Conservation (phyloP, 2,888 invertebrate species). For the Andrena bucephala region DNA sequence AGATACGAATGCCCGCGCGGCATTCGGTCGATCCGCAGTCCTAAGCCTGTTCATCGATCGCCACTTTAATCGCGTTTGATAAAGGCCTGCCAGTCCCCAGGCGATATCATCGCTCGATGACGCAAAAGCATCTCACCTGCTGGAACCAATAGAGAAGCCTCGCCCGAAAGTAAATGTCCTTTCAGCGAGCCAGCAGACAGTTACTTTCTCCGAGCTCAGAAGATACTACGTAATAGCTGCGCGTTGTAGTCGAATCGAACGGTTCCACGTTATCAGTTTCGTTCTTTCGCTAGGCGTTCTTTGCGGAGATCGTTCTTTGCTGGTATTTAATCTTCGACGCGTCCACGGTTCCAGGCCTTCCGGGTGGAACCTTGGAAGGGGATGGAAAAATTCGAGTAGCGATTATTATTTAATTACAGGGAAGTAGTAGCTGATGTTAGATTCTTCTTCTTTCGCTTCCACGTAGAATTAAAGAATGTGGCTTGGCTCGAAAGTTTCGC, state of each 20-base stretch:
- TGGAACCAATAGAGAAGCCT: background rate
- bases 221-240: conserved; percentile 35
- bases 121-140: conserved; percentile 1
- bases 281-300: conserved; percentile 19
- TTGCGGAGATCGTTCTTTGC: no score
- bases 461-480: no score
- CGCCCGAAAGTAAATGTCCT: conserved; percentile 35
- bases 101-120: conserved; percentile 2
- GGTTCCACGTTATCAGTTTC: conserved; percentile 22
- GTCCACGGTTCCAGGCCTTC: no score
- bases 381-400: no score
- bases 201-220: conserved; percentile 50
- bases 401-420: no score
- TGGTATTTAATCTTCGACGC: no score
- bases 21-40: conserved; percentile 2
- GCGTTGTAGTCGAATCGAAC: conserved; percentile 41
- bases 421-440: no score
- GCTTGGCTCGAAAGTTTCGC: no score
- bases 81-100: conserved; percentile 8
- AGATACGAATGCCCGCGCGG: conserved; percentile 16
- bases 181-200: conserved; percentile 11
- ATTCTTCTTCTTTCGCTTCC: no score
- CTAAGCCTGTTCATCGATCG: conserved; percentile 17
- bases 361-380: no score
- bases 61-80: conserved; percentile 23